Percentiles rank a stretch among this genome's conserved stretches.
phyloP scores from a whole-genome alignment of 1,140 invertebrate species.

The Andricus grossulariae region DNA sequence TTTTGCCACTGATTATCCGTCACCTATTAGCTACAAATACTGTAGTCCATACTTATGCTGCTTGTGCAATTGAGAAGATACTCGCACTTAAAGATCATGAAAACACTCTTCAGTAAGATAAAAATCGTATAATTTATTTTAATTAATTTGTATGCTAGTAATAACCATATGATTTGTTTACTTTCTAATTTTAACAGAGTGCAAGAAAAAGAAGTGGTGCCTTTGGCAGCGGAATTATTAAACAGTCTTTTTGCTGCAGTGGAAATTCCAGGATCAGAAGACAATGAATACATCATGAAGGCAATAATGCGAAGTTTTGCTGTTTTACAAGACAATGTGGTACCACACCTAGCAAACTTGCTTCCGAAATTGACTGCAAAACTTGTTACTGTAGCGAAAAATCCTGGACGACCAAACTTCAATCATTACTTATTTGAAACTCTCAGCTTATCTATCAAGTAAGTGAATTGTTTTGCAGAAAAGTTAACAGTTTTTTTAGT shows the following conservation, averaged over 20 bases:
- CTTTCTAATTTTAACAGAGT: conserved; percentile 76
- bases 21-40: conserved; percentile 85
- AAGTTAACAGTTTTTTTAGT: background rate
- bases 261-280: conserved; percentile 83
- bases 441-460: conserved; percentile 90
- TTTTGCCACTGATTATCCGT: conserved; percentile 85
- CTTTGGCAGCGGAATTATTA: conserved; percentile 82
- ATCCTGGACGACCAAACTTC: conserved; percentile 97
- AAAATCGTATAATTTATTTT: conserved; percentile 33
- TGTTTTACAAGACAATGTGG: conserved; percentile 86
- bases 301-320: conserved; percentile 93
- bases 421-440: conserved; percentile 99
- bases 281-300: conserved; percentile 99
- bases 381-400: conserved; percentile 90
- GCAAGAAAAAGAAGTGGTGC: conserved; percentile 76
- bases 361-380: conserved; percentile 91
- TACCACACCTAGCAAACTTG: conserved; percentile 87
- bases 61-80: conserved; percentile 93
- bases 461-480: conserved; percentile 55
- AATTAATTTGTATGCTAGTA: conserved; percentile 41
- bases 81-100: conserved; percentile 82
- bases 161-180: conserved; percentile 35
- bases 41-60: conserved; percentile 97
- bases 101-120: conserved; percentile 77
- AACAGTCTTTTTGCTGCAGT: conserved; percentile 86